A percentile compares a stretch with the other conserved stretches of the same genome.
phyloP scores from a whole-genome alignment of 23 tunicate genomes.

The Trididemnum miniatum region DNA sequence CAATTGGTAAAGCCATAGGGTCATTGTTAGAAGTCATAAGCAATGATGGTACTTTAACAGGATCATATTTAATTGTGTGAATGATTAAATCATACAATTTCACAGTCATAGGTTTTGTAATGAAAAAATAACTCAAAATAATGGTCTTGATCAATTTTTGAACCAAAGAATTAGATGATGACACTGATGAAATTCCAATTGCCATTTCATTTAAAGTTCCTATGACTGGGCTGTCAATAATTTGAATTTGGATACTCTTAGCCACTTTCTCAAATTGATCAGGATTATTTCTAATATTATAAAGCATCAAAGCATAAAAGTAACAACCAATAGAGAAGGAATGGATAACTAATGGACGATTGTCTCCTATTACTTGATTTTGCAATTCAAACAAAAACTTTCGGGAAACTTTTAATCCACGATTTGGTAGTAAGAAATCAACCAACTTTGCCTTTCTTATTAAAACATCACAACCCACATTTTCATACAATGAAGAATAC shows the following conservation, averaged over 20 bases:
- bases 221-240: conserved; percentile 84
- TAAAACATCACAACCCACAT: conserved; percentile 37
- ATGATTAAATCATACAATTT: conserved; percentile 43
- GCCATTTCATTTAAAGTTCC: conserved; percentile 90
- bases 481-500: conserved; percentile 41
- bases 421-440: conserved; percentile 67
- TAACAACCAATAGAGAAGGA: conserved; percentile 83
- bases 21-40: conserved; percentile 58
- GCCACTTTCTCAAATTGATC: conserved; percentile 13
- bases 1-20: conserved; percentile 56
- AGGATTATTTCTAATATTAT: conserved; percentile 45
- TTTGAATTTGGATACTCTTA: conserved; percentile 44
- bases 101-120: conserved; percentile 48
- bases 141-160: neutral
- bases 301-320: conserved; percentile 72
- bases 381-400: conserved; percentile 13
- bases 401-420: conserved; percentile 55
- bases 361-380: neutral
- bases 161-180: neutral
- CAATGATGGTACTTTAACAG: conserved; percentile 43
- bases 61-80: conserved; percentile 29
- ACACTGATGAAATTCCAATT: conserved; percentile 60
- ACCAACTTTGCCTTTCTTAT: conserved; percentile 23
- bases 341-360: conserved; percentile 50
- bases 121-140: conserved; percentile 39